A percentile compares a stretch with the other conserved stretches of the same genome.
Evolutionary conservation across 2,113 vertebrate species (phyloP).

Genomic region (Phaethon lepturus): DNA sequence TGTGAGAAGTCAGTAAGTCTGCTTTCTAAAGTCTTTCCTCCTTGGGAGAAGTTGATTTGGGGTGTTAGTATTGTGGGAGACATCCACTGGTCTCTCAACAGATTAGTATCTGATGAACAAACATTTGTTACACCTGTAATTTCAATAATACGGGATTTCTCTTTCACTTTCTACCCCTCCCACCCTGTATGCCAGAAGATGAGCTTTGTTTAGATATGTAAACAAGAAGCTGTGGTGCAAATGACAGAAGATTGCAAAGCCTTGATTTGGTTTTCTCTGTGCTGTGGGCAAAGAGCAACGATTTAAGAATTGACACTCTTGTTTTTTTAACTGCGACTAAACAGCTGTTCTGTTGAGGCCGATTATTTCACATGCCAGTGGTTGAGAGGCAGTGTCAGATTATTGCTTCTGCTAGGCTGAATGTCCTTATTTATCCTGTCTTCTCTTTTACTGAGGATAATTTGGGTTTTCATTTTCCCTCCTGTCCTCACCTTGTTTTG

Average conservation of each 20-base stretch:
- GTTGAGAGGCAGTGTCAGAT: not conserved
- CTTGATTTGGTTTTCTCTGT: not conserved
- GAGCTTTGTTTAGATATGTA: conserved; percentile 22
- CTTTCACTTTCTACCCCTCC: conserved; percentile 18
- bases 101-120: conserved; percentile 59
- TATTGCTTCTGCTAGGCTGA: not conserved
- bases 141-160: not conserved
- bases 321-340: not conserved
- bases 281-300: not conserved
- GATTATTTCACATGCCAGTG: not conserved
- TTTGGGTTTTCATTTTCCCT: not conserved
- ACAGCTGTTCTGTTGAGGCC: not conserved
- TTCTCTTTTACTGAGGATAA: not conserved
- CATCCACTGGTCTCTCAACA: not conserved
- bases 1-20: not conserved
- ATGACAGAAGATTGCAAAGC: not conserved
- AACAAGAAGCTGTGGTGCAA: conserved; percentile 6
- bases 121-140: conserved; percentile 22
- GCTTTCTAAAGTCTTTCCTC: not conserved
- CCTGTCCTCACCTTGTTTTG: not conserved
- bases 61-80: conserved; percentile 11
- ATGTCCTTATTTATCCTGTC: not conserved
- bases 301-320: not conserved
- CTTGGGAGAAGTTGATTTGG: not conserved
- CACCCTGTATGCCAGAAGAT: not conserved